These are phyloP conservation scores for Onychomys arenicola DNA, from an alignment of 2,797 vertebrate genomes.

Conservation along the genomic window DNA sequence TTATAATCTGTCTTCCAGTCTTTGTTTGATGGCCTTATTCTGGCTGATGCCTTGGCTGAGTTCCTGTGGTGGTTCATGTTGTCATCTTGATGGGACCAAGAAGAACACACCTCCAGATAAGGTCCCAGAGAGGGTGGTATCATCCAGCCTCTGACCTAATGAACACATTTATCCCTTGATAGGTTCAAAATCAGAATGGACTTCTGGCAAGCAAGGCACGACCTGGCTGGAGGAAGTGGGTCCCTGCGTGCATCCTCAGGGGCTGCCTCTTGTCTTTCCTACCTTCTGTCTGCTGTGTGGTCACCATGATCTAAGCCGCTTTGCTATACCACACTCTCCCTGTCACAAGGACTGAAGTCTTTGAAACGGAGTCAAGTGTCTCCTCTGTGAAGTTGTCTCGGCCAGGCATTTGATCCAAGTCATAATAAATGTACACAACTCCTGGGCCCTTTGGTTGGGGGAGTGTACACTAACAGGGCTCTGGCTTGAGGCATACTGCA, in stretches of 20 bases:
- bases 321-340: background rate
- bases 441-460: accelerated
- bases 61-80: background rate
- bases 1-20: background rate
- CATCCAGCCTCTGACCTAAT: background rate
- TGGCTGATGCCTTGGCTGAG: background rate
- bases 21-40: background rate
- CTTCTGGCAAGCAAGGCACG: background rate
- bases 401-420: background rate
- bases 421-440: background rate
- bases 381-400: background rate
- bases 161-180: background rate
- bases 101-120: background rate
- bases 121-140: background rate
- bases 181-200: background rate
- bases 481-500: background rate
- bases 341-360: background rate
- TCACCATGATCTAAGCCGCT: background rate
- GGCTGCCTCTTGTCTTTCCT: background rate
- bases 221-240: background rate
- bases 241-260: background rate
- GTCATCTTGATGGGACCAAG: background rate
- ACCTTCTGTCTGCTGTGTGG: background rate
- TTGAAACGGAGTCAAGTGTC: background rate
- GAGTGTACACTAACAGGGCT: background rate